phyloP scores from a whole-genome alignment of 2,888 invertebrate genomes.

The Sisyra nigra region DNA sequence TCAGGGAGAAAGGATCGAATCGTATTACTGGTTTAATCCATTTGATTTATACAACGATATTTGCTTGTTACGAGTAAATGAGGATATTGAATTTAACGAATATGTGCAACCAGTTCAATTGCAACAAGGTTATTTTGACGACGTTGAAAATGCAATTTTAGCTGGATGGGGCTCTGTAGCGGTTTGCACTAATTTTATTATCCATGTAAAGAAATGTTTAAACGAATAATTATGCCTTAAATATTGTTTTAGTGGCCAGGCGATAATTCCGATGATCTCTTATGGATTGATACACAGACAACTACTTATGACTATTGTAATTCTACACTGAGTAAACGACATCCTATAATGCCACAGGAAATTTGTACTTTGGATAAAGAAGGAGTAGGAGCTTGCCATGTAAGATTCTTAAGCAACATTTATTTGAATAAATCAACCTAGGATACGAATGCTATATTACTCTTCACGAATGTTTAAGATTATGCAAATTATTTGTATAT shows the following conservation, averaged over 20 bases:
- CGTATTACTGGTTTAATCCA: not conserved
- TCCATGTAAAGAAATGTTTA: too few relatives aligned
- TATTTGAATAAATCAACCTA: too few relatives aligned
- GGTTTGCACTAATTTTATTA: too few relatives aligned
- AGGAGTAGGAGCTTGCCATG: not conserved
- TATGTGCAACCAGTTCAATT: constrained; percentile 1
- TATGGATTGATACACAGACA: not conserved
- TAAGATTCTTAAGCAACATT: not conserved
- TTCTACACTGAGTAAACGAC: not conserved
- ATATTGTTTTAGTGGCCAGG: not conserved
- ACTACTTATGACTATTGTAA: not conserved
- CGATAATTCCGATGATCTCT: not conserved
- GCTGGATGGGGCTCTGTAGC: not conserved
- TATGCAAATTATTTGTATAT: too few relatives aligned
- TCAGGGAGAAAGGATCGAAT: not conserved
- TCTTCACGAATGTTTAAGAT: too few relatives aligned
- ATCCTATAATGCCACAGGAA: not conserved
- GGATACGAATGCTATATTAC: too few relatives aligned
- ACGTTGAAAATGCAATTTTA: not conserved
- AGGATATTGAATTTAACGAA: not conserved
- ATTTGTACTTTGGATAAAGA: not conserved
- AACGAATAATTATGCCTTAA: too few relatives aligned
- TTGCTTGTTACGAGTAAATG: not conserved
- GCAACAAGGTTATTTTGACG: not conserved
- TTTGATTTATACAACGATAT: not conserved